phyloP scores from a whole-genome alignment of 2,888 invertebrate genomes.

The Hyles lineata region DNA sequence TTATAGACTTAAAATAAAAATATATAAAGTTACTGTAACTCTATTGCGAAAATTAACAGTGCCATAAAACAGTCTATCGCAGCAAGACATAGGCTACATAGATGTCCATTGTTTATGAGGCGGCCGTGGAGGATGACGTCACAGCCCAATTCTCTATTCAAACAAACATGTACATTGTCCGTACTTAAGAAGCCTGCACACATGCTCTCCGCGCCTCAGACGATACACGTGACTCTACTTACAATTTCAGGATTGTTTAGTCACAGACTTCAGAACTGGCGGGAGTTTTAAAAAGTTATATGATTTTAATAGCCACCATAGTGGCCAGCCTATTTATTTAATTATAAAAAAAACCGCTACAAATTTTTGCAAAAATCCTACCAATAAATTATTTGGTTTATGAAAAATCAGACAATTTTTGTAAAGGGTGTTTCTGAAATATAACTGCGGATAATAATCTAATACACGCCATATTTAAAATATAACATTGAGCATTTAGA shows the following conservation, averaged over 20 bases:
- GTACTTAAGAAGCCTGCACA: conserved; percentile 24
- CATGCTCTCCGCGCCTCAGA: not conserved
- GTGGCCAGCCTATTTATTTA: no score
- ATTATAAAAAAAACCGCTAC: no score
- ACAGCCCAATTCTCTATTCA: conserved; percentile 69
- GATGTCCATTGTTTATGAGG: conserved; percentile 61
- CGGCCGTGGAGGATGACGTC: conserved; percentile 51
- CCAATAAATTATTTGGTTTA: no score
- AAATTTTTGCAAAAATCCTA: no score
- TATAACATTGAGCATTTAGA: no score
- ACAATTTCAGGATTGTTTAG: not conserved
- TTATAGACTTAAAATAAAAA: not conserved
- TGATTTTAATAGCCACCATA: no score
- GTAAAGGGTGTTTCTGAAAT: no score
- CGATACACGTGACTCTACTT: not conserved
- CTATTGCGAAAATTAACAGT: not conserved
- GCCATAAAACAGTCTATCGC: not conserved
- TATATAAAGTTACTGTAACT: no score
- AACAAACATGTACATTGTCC: conserved; percentile 61
- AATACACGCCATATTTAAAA: no score
- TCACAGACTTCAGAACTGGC: not conserved
- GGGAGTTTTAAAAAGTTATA: not conserved
- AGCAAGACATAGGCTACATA: conserved; percentile 40
- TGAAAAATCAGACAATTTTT: no score
- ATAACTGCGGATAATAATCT: no score